A percentile compares a stretch with the other conserved stretches of the same genome.
phyloP scores from a whole-genome alignment of 2,888 invertebrate species.

The Slavum lentiscoides region DNA sequence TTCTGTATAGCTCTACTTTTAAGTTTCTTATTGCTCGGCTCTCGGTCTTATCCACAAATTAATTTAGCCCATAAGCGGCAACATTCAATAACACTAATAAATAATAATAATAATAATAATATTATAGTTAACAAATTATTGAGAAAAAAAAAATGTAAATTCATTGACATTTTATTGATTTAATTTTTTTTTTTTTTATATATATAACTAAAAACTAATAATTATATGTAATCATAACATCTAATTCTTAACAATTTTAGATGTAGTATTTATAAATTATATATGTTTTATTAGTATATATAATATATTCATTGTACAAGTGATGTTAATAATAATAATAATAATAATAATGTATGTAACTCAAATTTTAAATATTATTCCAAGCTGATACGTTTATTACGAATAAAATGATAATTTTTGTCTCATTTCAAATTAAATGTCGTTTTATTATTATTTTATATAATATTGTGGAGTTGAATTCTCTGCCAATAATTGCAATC shows the following conservation, averaged over 20 bases:
- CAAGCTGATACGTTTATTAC: slow-evolving; percentile 35
- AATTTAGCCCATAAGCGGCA: no score
- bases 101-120: no score
- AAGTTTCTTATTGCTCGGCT: no score
- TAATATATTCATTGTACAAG: slow-evolving; percentile 22
- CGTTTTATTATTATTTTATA: background rate
- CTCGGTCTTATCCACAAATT: no score
- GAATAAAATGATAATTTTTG: slow-evolving; percentile 43
- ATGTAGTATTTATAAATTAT: slow-evolving; percentile 25
- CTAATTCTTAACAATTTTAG: slow-evolving; percentile 33
- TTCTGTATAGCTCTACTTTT: no score
- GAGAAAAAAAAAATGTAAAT: slow-evolving; percentile 5
- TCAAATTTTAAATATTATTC: slow-evolving; percentile 39
- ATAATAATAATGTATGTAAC: slow-evolving; percentile 21
- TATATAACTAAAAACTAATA: slow-evolving; percentile 17
- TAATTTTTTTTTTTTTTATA: background rate
- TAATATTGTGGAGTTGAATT: no score
- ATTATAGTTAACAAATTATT: slow-evolving; percentile 7
- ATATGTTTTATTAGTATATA: slow-evolving; percentile 21
- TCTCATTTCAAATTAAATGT: slow-evolving; percentile 29
- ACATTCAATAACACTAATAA: slow-evolving; percentile 2
- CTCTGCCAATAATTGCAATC: no score
- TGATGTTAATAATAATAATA: slow-evolving; percentile 18
- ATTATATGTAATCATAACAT: slow-evolving; percentile 15
- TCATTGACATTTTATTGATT: slow-evolving; percentile 30